Percentiles rank a stretch among this genome's conserved stretches.
phyloP scores from a whole-genome alignment of 2,888 invertebrate species.

The Tipula unca region DNA sequence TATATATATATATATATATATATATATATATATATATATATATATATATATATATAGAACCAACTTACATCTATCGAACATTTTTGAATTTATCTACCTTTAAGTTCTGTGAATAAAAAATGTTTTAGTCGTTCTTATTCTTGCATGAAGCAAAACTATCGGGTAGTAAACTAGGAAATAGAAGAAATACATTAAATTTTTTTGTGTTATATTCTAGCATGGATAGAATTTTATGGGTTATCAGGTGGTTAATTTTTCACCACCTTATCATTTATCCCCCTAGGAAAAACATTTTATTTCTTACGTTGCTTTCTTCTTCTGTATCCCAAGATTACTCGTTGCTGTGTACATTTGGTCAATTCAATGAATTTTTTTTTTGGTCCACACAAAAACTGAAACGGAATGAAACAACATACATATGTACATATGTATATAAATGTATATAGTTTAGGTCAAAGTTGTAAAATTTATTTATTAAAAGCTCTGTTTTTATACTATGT shows the following conservation, averaged over 20 bases:
- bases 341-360: neutral
- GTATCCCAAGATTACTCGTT: neutral
- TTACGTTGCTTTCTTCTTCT: neutral
- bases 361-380: neutral
- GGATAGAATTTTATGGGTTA: slow-evolving; percentile 8
- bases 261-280: neutral
- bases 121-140: neutral
- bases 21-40: too few species aligned
- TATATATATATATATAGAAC: too few species aligned
- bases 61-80: neutral
- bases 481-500: neutral
- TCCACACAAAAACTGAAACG: neutral
- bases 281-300: neutral
- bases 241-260: slow-evolving; percentile 8
- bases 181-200: neutral
- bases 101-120: neutral
- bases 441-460: neutral
- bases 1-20: too few species aligned
- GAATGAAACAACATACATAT: neutral
- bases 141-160: neutral
- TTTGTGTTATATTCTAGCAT: neutral
- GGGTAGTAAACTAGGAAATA: neutral
- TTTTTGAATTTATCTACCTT: neutral
- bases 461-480: slow-evolving; percentile 14
- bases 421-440: neutral